A percentile compares a stretch with the other conserved stretches of the same genome.
These are phyloP conservation scores for Nemopilema nomurai DNA, from an alignment of 30 jellyfish, hydroid and myxozoan genomes.

Conservation along the genomic window DNA sequence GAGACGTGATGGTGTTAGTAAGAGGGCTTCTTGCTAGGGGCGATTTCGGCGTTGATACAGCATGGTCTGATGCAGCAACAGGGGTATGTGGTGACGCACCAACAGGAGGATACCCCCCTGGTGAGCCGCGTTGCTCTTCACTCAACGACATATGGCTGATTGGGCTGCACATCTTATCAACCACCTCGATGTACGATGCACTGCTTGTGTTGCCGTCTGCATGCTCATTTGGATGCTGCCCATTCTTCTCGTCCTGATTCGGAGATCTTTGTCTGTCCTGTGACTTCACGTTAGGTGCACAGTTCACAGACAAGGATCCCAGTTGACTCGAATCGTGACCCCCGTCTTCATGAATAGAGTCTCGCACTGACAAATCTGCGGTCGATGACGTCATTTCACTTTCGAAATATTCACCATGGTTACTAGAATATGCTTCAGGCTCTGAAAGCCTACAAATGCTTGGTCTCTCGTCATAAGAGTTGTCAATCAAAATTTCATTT, in stretches of 20 bases:
- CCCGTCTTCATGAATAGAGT: not conserved
- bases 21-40: not conserved
- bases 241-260: not conserved
- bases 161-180: constrained; percentile 34
- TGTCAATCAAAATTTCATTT: not conserved
- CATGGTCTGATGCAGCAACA: not conserved
- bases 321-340: not conserved
- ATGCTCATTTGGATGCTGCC: not conserved
- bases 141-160: not conserved
- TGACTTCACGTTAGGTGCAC: not conserved
- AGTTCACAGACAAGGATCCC: not conserved
- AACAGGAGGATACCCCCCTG: not conserved
- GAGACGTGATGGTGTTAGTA: not conserved
- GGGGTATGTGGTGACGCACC: not conserved
- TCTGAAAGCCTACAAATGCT: no score
- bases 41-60: not conserved
- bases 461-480: not conserved
- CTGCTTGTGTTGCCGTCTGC: not conserved
- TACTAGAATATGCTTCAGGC: no score
- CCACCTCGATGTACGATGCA: constrained; percentile 11
- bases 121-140: not conserved
- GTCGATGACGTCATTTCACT: no score
- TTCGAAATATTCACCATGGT: no score
- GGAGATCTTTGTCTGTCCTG: not conserved
- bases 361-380: not conserved